Conservation (phyloP, 2,797 vertebrate species). For the Antrozous pallidus region DNA sequence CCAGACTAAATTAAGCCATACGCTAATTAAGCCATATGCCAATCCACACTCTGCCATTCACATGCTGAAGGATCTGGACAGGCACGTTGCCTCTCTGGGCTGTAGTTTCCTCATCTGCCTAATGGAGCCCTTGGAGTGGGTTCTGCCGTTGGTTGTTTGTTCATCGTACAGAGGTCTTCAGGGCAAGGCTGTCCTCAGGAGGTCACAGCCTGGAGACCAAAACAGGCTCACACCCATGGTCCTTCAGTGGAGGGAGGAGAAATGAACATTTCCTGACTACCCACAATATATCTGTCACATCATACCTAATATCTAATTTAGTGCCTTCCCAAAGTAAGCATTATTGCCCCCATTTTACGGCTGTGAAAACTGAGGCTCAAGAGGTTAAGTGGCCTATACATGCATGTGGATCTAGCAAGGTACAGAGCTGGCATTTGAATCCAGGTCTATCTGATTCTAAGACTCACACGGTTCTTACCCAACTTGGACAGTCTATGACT, state of each 20-base stretch:
- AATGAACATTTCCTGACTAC: neutral
- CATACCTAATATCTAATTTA: neutral
- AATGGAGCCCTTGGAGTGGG: neutral
- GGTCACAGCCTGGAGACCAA: neutral
- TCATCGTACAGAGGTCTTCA: neutral
- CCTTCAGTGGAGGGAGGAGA: neutral
- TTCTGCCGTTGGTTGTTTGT: neutral
- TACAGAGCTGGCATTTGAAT: neutral
- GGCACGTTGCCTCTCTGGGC: neutral
- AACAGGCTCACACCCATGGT: neutral
- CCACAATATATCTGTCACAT: neutral
- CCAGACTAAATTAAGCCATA: neutral
- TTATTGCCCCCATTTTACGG: neutral
- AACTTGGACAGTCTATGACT: neutral
- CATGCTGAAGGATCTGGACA: neutral
- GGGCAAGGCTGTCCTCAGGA: neutral
- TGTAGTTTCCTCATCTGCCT: neutral
- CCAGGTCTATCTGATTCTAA: neutral
- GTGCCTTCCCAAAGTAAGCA: neutral
- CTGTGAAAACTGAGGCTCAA: neutral
- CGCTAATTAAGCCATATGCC: neutral
- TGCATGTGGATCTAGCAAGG: neutral
- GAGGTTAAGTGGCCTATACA: neutral
- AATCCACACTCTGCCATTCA: neutral
- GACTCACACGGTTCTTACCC: neutral